phyloP scores from a whole-genome alignment of 1,140 invertebrate genomes.

The Saccostrea cuccullata region DNA sequence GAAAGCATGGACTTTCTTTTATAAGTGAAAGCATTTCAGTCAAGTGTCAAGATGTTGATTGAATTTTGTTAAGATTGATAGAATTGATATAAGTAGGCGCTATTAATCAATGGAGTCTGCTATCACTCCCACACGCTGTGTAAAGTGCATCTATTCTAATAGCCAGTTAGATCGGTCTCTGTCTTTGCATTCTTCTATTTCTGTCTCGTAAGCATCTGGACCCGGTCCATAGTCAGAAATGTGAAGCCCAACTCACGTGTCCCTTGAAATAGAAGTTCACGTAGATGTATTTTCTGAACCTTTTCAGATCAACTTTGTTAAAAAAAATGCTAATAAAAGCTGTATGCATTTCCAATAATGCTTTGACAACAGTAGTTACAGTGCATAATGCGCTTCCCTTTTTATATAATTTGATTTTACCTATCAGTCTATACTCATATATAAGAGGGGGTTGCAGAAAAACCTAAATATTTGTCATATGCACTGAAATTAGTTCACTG shows the following conservation, averaged over 20 bases:
- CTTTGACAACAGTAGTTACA: too few relatives aligned
- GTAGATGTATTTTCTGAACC: too few relatives aligned
- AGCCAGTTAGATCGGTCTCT: background rate
- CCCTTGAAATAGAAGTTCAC: too few relatives aligned
- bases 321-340: too few relatives aligned
- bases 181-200: too few relatives aligned
- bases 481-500: background rate
- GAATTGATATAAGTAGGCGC: slow-evolving; percentile 23
- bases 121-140: background rate
- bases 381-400: too few relatives aligned
- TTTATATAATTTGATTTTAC: too few relatives aligned
- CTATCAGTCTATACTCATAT: too few relatives aligned
- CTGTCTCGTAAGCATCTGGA: too few relatives aligned
- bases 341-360: too few relatives aligned
- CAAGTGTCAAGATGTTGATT: slow-evolving; percentile 1
- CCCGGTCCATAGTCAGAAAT: background rate
- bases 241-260: background rate
- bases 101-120: slow-evolving; percentile 13
- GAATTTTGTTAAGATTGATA: slow-evolving; percentile 27
- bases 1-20: background rate
- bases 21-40: background rate
- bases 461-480: background rate
- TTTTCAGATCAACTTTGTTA: too few relatives aligned
- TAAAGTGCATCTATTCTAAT: background rate
- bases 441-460: too few relatives aligned